Conservation (phyloP, 2,113 vertebrate species). For the Otolemur garnettii region DNA sequence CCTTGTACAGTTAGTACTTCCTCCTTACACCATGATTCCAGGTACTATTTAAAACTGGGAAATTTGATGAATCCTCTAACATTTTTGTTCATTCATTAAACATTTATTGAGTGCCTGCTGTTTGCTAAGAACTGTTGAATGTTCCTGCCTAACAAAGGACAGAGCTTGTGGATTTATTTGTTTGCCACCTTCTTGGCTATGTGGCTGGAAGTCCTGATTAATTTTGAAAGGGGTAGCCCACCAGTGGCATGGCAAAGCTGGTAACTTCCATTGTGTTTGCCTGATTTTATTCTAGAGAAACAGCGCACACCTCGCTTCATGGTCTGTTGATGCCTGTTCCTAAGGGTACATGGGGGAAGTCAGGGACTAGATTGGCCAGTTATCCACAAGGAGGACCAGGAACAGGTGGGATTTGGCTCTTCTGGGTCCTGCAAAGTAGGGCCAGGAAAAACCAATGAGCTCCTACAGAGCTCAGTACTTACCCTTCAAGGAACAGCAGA, state of each 20-base stretch:
- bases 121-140: neutral
- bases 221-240: neutral
- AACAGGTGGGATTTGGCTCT: neutral
- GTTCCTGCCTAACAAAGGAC: neutral
- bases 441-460: neutral
- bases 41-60: neutral
- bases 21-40: neutral
- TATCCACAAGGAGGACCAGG: neutral
- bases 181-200: neutral
- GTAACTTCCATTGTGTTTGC: neutral
- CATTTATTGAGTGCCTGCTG: neutral
- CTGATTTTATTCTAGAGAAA: neutral
- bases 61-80: neutral
- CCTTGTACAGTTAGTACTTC: neutral
- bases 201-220: neutral
- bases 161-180: fast-evolving
- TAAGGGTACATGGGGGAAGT: neutral
- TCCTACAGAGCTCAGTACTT: neutral
- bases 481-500: neutral
- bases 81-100: neutral
- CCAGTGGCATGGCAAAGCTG: neutral
- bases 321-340: neutral
- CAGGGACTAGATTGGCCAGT: neutral
- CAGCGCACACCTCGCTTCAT: neutral
- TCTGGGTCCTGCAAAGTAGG: neutral